Evolutionary conservation across 2,888 invertebrate genomes (phyloP), one percentile per base, ranked within the genome.

Genomic region (Anoplius nigerrimus): DNA sequence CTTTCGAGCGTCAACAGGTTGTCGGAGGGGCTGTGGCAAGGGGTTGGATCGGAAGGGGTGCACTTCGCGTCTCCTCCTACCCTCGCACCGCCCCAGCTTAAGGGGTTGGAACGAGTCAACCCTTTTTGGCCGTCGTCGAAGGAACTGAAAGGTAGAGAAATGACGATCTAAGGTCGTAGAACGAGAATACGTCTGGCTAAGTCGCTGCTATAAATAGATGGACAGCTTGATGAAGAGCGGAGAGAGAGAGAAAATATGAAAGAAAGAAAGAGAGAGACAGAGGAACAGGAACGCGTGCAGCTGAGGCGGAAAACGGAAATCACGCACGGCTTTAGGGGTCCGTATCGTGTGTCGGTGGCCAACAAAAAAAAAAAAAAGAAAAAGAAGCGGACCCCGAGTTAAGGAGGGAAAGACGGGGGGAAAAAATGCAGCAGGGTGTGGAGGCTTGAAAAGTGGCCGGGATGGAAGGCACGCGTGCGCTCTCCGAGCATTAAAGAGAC

Each of bases 391-490:
- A n/a, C n/a, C n/a, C n/a, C n/a, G n/a, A n/a, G n/a, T n/a, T n/a
- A n/a, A n/a, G n/a, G n/a, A n/a, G 45, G 64, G 51, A 57, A 61
- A 54, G 43, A 53, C 21, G 48, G 54, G 62, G 62, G 63, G 69
- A 62, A 78, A 72, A 72, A 70, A 58, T 57, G 56, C 69, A 62
- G 74, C 64, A 67, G 71, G 76, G 69, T 74, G 73, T 76, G 72
- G 78, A 82, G 76, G 82, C 84, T 85, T 84, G 82, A 84, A 87
- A 86, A 87, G 85, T 86, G 84, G 84, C 81, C 80, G 80, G 86
- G 86, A 86, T 86, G 86, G 86, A n/a, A n/a, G n/a, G n/a, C n/a
- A 84, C 84, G 86, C 86, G 85, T 84, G 82, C 79, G 73, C 73
- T 60, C 51, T n/a, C n/a, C n/a, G n/a, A n/a, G n/a, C n/a, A n/a